phyloP scores from a whole-genome alignment of 2,797 vertebrate species.

The Agapornis canus region DNA sequence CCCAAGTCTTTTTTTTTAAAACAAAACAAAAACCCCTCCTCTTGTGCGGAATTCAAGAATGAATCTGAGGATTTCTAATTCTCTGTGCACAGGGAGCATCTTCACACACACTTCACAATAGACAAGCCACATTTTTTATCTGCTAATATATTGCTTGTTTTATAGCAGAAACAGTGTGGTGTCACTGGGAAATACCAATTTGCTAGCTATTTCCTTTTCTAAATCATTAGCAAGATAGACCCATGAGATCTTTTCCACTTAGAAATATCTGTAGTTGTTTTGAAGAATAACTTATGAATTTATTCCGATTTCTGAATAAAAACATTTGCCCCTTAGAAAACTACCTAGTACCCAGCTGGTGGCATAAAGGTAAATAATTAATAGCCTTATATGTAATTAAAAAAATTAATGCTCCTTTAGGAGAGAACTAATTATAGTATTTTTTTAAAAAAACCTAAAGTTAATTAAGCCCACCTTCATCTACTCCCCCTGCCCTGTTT shows the following conservation, averaged over 20 bases:
- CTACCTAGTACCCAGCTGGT: conserved; percentile 31
- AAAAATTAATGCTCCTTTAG: conserved; percentile 24
- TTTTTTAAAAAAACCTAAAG: not conserved
- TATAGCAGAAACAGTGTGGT: not conserved
- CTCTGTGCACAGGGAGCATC: not conserved
- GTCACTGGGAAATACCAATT: not conserved
- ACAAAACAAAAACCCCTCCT: accelerated
- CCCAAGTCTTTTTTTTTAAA: not conserved
- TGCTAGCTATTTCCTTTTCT: not conserved
- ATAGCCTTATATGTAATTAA: conserved; percentile 29
- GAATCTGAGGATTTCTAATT: not conserved
- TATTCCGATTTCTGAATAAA: conserved; percentile 56
- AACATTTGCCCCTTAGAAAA: not conserved
- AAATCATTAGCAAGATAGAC: not conserved
- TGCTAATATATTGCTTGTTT: not conserved
- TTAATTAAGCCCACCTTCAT: conserved; percentile 32
- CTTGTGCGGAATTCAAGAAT: not conserved
- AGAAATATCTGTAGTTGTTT: conserved; percentile 12
- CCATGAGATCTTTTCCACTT: not conserved
- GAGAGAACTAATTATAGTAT: conserved; percentile 7
- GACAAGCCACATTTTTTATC: not conserved
- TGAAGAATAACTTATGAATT: conserved; percentile 10
- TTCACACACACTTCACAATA: not conserved
- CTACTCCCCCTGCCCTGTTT: not conserved
- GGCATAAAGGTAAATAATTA: conserved; percentile 45